Evolutionary conservation across 1,140 invertebrate genomes (phyloP).

Genomic region (Apis mellifera): Amel_HAv3.1 CM009938.2:6372501-6373000

Average conservation of each 20-base stretch:
- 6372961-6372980: not conserved
- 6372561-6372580: conserved; percentile 90
- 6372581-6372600: conserved; percentile 29
- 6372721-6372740: not conserved
- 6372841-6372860: not conserved
- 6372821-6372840: not conserved
- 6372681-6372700: conserved; percentile 11
- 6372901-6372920: not conserved
- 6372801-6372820: not conserved
- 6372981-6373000: too few relatives aligned
- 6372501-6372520: conserved; percentile 98
- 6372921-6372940: not conserved
- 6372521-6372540: conserved; percentile 96
- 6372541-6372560: conserved; percentile 97
- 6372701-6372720: not conserved
- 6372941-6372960: not conserved
- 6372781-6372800: not conserved
- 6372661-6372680: conserved; percentile 10
- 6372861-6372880: not conserved
- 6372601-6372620: not conserved
- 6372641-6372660: not conserved
- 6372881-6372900: not conserved
- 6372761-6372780: not conserved
- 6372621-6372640: conserved; percentile 6
- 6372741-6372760: not conserved